Evolutionary conservation across 2,888 invertebrate species (phyloP).

Genomic region (Tanytarsus gracilentus): DNA sequence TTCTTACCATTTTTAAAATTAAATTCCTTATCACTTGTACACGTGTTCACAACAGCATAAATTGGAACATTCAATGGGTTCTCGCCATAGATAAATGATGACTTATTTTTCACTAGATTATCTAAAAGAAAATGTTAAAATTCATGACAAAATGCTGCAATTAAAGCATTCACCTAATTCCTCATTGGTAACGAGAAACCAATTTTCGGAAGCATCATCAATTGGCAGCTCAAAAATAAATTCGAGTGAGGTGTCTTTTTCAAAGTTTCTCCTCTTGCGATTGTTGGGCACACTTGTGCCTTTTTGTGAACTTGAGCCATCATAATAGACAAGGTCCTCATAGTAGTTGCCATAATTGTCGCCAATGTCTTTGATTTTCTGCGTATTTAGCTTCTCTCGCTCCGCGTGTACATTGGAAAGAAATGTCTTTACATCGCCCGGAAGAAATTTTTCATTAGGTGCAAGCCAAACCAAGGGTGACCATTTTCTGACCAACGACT

Average conservation of each 20-base stretch:
- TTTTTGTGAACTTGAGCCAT: neutral
- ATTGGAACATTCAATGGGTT: constrained; percentile 52
- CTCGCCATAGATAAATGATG: constrained; percentile 52
- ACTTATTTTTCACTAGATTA: constrained; percentile 40
- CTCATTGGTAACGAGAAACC: constrained; percentile 46
- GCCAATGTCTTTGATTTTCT: constrained; percentile 27
- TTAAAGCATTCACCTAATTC: constrained; percentile 41
- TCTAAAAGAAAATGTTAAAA: constrained; percentile 38
- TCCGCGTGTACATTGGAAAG: constrained; percentile 47
- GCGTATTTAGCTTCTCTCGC: constrained; percentile 8
- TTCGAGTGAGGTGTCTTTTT: constrained; percentile 29
- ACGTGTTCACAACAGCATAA: constrained; percentile 51
- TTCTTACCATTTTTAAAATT: constrained; percentile 10
- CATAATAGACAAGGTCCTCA: constrained; percentile 25
- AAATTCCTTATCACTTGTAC: constrained; percentile 33
- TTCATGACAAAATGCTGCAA: neutral
- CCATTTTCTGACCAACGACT: constrained; percentile 50
- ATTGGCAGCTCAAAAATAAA: constrained; percentile 32
- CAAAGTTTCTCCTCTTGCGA: constrained; percentile 22
- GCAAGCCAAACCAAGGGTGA: constrained; percentile 58
- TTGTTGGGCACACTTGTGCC: neutral
- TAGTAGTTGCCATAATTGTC: constrained; percentile 26
- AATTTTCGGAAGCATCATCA: constrained; percentile 40
- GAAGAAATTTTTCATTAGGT: constrained; percentile 55
- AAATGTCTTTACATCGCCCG: constrained; percentile 53